A percentile compares a stretch with the other conserved stretches of the same genome.
phyloP scores from a whole-genome alignment of 2,113 vertebrate species.

The Physeter macrocephalus region DNA sequence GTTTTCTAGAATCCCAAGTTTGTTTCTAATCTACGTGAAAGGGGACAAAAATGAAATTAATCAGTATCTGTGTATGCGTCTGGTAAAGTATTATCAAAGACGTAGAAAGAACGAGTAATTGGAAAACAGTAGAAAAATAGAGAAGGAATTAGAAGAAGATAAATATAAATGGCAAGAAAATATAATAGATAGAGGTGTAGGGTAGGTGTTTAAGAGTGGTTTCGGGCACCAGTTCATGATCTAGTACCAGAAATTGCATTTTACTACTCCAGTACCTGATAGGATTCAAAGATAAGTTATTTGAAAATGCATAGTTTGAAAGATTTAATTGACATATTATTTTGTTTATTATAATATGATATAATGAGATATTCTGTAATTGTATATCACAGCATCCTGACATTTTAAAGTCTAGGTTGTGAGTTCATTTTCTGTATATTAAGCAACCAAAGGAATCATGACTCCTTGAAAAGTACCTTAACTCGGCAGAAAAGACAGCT shows the following conservation, averaged over 20 bases:
- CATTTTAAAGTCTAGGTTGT: neutral
- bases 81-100: neutral
- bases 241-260: neutral
- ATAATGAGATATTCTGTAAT: neutral
- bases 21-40: neutral
- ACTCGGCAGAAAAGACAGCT: neutral
- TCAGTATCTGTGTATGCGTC: neutral
- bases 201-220: neutral
- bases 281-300: neutral
- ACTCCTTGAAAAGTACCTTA: neutral
- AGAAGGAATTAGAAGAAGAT: neutral
- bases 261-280: neutral
- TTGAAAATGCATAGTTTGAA: neutral
- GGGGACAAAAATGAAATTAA: neutral
- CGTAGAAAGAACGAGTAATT: neutral
- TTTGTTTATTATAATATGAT: neutral
- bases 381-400: no score
- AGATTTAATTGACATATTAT: neutral
- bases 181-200: neutral
- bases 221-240: neutral
- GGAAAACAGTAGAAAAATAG: neutral
- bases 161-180: neutral
- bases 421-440: neutral
- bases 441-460: neutral
- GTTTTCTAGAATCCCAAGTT: neutral